Conservation (phyloP, 2,888 invertebrate species). For the Sphaeridia pumilis region DNA sequence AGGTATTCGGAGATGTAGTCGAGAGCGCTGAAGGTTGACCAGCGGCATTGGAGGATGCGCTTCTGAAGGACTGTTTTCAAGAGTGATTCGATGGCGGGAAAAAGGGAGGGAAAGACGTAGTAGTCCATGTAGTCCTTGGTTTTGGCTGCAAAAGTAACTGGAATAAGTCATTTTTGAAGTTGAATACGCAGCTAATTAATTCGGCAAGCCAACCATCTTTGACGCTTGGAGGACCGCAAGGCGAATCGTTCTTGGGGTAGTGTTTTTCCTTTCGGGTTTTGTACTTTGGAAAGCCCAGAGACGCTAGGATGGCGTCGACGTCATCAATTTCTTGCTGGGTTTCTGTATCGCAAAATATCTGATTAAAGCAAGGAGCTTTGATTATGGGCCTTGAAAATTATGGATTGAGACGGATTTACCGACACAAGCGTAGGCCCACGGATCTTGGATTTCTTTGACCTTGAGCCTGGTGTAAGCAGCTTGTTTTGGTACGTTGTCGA, state of each 20-base stretch:
- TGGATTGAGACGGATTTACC: no score
- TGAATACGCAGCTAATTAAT: no score
- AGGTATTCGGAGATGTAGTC: slow-evolving; percentile 50
- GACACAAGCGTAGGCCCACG: neutral
- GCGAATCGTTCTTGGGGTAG: no score
- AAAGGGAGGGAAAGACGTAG: slow-evolving; percentile 44
- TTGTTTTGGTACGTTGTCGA: neutral
- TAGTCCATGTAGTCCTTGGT: slow-evolving; percentile 43
- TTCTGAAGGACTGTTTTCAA: slow-evolving; percentile 17
- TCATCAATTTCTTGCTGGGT: slow-evolving; percentile 17
- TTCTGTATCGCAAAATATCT: slow-evolving; percentile 15
- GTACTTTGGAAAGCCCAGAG: slow-evolving; percentile 17
- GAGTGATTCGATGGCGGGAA: slow-evolving; percentile 44
- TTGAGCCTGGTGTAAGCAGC: neutral
- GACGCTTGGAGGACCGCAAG: no score
- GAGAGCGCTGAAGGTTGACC: slow-evolving; percentile 50
- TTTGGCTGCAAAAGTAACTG: slow-evolving; percentile 26
- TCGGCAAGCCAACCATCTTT: no score
- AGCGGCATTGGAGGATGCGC: slow-evolving; percentile 23
- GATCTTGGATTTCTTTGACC: neutral
- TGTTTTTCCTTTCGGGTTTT: slow-evolving; percentile 18
- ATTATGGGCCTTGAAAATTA: no score
- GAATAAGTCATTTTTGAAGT: no score
- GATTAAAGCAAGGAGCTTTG: no score
- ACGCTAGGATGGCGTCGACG: slow-evolving; percentile 14